These are phyloP conservation scores for Hydrotaea diabolus DNA, from an alignment of 2,888 invertebrate genomes.

Conservation along the genomic window DNA sequence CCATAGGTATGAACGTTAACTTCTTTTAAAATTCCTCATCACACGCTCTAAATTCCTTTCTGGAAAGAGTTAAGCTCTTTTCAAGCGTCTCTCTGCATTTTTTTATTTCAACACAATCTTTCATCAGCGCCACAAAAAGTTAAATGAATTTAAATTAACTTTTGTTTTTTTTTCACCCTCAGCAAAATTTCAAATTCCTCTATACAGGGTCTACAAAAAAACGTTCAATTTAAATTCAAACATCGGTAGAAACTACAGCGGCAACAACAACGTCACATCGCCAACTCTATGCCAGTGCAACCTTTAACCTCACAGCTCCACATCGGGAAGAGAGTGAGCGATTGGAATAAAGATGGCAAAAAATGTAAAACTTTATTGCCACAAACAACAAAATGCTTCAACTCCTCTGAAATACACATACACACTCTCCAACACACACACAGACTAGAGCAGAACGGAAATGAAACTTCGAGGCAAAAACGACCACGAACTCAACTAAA, in stretches of 20 bases:
- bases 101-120: slow-evolving; percentile 18
- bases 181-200: slow-evolving; percentile 44
- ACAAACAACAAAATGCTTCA: slow-evolving; percentile 54
- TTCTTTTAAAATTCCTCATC: neutral
- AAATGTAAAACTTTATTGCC: slow-evolving; percentile 64
- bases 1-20: too few species aligned
- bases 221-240: slow-evolving; percentile 60
- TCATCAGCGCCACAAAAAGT: slow-evolving; percentile 8
- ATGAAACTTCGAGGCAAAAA: slow-evolving; percentile 60
- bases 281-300: neutral
- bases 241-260: slow-evolving; percentile 39
- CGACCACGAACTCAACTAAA: slow-evolving; percentile 65
- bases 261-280: slow-evolving; percentile 13
- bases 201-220: slow-evolving; percentile 27
- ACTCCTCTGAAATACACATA: neutral
- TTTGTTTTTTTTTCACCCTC: slow-evolving; percentile 31
- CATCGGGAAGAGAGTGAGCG: slow-evolving; percentile 27
- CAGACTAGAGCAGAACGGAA: slow-evolving; percentile 59
- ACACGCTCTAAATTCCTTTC: neutral
- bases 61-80: neutral
- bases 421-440: neutral
- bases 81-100: neutral
- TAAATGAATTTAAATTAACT: slow-evolving; percentile 65
- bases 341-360: slow-evolving; percentile 64
- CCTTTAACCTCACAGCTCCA: slow-evolving; percentile 43